Evolutionary conservation across 2,113 vertebrate species (phyloP), one percentile per base, ranked within the genome.

Genomic region (Rana temporaria): DNA sequence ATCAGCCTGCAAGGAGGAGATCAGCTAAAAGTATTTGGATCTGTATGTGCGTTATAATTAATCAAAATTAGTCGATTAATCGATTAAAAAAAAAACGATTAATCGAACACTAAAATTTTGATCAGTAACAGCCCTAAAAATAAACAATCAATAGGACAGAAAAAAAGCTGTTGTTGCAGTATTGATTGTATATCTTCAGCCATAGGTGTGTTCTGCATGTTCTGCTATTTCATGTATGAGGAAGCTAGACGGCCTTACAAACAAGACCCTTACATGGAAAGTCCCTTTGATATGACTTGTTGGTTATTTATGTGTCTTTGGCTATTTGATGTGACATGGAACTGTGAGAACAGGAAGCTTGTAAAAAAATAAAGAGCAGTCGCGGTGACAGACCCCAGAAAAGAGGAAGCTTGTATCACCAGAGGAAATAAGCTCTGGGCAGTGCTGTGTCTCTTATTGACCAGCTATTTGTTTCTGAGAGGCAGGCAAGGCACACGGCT

Each of bases 381-480:
- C 85, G 85, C 62, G 19, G 65, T 42, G 22, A 1, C 76, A 8
- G 79, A 70, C 22, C 8, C 73, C 57, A 67, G 86, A 88, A 17
- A 88, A 68, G 85, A 88, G 90, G 89, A 91, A 91, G 89, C 22
- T n/a, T 1, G 20, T 66, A 38, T 26, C 18, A 75, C n/a, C 69
- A 74, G 7, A 89, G 89, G 89, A 91, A 91, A 84, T 86, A 57
- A 88, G 89, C 88, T 89, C 88, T 0, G 73, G 90, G 79, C 75
- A 38, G 16, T 70, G 78, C n/a, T 59, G 24, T 74, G 26, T 84
- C 81, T 85, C 84, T 66, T 82, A 62, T 59, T 84, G 87, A 85
- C 81, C 75, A 0, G 85, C 42, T 85, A 88, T 64, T 22, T 68
- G 52, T 18, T n/a, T 57, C 30, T 12, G 14, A 20, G 14, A 57